Evolutionary conservation across 2,888 invertebrate species (phyloP).

Genomic region (Dicyrtomina minuta): DNA sequence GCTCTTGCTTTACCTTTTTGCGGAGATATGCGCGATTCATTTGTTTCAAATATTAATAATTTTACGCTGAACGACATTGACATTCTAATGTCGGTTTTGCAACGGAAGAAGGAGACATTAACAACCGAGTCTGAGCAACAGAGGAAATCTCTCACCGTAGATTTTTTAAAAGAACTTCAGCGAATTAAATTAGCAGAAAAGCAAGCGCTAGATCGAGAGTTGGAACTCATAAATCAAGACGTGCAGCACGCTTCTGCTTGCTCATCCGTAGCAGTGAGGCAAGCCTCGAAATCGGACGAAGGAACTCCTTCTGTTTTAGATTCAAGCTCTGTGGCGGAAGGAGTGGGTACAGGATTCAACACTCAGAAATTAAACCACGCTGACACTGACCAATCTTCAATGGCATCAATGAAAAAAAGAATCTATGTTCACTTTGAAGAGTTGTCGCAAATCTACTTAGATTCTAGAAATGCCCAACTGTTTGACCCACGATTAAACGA

Average conservation of each 20-base stretch:
- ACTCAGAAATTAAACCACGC: constrained; percentile 37
- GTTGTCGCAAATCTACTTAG: constrained; percentile 83
- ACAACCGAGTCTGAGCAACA: constrained; percentile 78
- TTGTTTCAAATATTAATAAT: constrained; percentile 13
- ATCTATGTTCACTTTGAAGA: constrained; percentile 87
- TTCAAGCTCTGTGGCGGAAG: constrained; percentile 10
- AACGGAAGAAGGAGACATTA: constrained; percentile 74
- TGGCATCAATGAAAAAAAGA: constrained; percentile 70
- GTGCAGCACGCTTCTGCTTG: constrained; percentile 56
- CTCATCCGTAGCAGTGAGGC: background rate
- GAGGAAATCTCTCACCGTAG: constrained; percentile 77
- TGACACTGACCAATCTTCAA: constrained; percentile 57
- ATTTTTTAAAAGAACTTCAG: constrained; percentile 76
- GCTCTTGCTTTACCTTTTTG: constrained; percentile 57
- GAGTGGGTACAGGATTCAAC: constrained; percentile 41
- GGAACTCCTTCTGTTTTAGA: background rate
- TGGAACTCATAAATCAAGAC: constrained; percentile 73
- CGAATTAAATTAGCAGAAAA: constrained; percentile 70
- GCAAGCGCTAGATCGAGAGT: constrained; percentile 68
- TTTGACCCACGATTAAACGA: constrained; percentile 61
- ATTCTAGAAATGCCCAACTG: constrained; percentile 71
- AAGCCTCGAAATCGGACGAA: background rate
- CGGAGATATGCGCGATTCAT: constrained; percentile 6
- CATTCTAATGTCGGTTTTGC: constrained; percentile 75
- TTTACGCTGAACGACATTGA: constrained; percentile 73